These are phyloP conservation scores for Chromobotia macracanthus DNA, from an alignment of 2,797 vertebrate genomes.

Conservation along the genomic window DNA sequence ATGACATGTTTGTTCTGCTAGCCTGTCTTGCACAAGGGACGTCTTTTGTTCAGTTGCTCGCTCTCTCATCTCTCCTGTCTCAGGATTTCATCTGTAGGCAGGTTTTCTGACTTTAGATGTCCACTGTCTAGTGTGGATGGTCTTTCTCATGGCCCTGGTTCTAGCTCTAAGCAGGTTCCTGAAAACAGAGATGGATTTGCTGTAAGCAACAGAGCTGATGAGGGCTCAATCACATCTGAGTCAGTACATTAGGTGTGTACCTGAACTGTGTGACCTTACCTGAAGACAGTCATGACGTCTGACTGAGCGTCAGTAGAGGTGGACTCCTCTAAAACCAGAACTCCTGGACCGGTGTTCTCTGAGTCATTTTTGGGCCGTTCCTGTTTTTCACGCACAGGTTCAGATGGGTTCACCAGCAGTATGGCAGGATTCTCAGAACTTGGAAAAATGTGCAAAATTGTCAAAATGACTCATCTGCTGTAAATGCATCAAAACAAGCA, in stretches of 20 bases:
- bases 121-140: conserved; percentile 43
- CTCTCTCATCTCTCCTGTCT: conserved; percentile 50
- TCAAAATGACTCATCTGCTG: not conserved
- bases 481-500: not conserved
- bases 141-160: conserved; percentile 35
- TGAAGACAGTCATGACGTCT: conserved; percentile 47
- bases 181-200: conserved; percentile 37
- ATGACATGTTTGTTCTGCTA: conserved; percentile 49
- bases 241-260: conserved; percentile 19
- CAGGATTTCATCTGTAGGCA: conserved; percentile 53
- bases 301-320: conserved; percentile 9
- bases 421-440: conserved; percentile 49
- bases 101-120: conserved; percentile 25
- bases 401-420: conserved; percentile 23
- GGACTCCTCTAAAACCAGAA: conserved; percentile 14
- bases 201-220: conserved; percentile 1
- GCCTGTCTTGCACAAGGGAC: conserved; percentile 53
- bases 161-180: conserved; percentile 62
- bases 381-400: conserved; percentile 17
- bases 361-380: conserved; percentile 12
- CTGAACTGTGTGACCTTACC: conserved; percentile 37
- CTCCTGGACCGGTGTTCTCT: conserved; percentile 3
- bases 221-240: not conserved
- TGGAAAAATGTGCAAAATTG: not conserved
- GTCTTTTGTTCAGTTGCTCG: conserved; percentile 72